phyloP scores from a whole-genome alignment of 2,888 invertebrate species.

The Cartodere bifasciata region DNA sequence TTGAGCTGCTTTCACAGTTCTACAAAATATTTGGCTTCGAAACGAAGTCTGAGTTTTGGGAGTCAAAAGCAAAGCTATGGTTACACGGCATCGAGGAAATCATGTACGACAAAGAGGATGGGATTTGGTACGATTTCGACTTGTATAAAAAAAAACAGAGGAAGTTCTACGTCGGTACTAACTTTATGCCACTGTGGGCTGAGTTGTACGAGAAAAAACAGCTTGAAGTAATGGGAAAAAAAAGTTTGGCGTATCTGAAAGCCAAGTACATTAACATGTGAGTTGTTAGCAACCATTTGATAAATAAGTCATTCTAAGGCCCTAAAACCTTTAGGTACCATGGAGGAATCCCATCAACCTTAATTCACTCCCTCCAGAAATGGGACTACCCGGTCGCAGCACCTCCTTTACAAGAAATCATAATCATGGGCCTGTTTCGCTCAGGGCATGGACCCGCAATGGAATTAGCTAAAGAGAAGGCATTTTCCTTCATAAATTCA shows the following conservation, averaged over 20 bases:
- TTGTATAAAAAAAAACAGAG: slow-evolving; percentile 40
- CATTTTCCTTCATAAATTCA: slow-evolving; percentile 51
- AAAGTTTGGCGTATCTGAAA: too few relatives aligned
- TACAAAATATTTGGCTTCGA: slow-evolving; percentile 39
- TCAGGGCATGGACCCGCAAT: slow-evolving; percentile 43
- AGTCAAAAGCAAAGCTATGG: slow-evolving; percentile 40
- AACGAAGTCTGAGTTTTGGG: slow-evolving; percentile 38
- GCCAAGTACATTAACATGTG: too few relatives aligned
- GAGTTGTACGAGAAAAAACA: slow-evolving; percentile 19
- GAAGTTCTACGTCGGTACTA: slow-evolving; percentile 54
- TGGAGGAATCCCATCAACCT: slow-evolving; percentile 59
- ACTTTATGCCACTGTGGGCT: slow-evolving; percentile 61
- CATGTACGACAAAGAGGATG: slow-evolving; percentile 60
- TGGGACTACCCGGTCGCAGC: slow-evolving; percentile 80
- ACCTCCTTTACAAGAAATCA: slow-evolving; percentile 69
- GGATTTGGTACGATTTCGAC: slow-evolving; percentile 70
- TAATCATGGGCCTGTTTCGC: slow-evolving; percentile 53
- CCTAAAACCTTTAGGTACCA: slow-evolving; percentile 15
- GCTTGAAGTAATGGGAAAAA: too few relatives aligned
- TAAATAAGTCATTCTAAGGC: too few relatives aligned
- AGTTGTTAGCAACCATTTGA: too few relatives aligned
- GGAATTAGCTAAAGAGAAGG: slow-evolving; percentile 48
- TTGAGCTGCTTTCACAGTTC: slow-evolving; percentile 48
- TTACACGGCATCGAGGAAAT: slow-evolving; percentile 48
- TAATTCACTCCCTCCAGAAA: slow-evolving; percentile 53